A percentile compares a stretch with the other conserved stretches of the same genome.
Conservation (phyloP, 2,888 invertebrate species). For the Leucania comma region DNA sequence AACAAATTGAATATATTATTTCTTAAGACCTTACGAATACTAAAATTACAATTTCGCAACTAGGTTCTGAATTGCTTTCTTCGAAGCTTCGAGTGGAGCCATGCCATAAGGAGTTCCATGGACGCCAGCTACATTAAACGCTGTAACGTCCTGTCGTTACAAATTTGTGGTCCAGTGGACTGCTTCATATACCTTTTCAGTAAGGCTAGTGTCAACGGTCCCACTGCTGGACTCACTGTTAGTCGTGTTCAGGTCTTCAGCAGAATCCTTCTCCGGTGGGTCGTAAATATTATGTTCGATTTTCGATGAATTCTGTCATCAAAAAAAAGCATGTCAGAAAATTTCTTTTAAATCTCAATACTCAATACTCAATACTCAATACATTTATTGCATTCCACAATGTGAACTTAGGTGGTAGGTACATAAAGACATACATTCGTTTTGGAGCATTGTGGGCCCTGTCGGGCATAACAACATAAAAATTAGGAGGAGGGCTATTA, state of each 20-base stretch:
- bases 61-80: neutral
- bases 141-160: neutral
- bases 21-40: neutral
- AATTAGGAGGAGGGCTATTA: too few species aligned
- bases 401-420: too few species aligned
- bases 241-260: conserved; percentile 76
- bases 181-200: conserved; percentile 70
- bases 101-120: neutral
- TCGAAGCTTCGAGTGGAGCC: neutral
- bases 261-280: conserved; percentile 83
- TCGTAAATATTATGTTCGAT: conserved; percentile 72
- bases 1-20: neutral
- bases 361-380: too few species aligned
- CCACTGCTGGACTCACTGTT: conserved; percentile 79
- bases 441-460: too few species aligned
- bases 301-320: conserved; percentile 46
- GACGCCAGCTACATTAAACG: neutral
- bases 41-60: too few species aligned
- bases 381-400: too few species aligned
- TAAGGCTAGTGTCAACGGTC: conserved; percentile 72
- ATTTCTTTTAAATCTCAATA: neutral
- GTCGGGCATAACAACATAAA: too few species aligned
- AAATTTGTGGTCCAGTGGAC: neutral
- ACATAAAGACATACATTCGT: too few species aligned
- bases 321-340: neutral